A percentile compares a stretch with the other conserved stretches of the same genome.
phyloP scores from a whole-genome alignment of 64 coral and sea anemone genomes.

The Montipora capricornis region DNA sequence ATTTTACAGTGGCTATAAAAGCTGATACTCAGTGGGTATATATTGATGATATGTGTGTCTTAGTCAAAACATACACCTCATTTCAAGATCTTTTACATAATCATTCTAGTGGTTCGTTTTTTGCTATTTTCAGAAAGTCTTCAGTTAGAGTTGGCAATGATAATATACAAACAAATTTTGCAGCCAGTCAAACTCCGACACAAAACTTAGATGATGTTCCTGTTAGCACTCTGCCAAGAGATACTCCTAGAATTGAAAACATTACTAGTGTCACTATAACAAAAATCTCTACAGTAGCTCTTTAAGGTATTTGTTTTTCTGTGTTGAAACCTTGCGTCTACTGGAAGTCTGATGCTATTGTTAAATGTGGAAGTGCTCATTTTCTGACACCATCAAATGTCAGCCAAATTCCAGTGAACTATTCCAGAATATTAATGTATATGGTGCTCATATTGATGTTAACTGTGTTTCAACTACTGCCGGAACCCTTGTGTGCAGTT shows the following conservation, averaged over 20 bases:
- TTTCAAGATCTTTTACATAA: too few relatives aligned
- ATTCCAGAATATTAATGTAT: conserved; percentile 7
- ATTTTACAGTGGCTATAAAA: too few relatives aligned
- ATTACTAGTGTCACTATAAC: neutral
- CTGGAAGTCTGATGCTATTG: neutral
- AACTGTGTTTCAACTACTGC: neutral
- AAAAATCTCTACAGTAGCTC: conserved; percentile 20
- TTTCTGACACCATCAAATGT: neutral
- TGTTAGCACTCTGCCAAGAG: neutral
- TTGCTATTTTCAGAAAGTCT: too few relatives aligned
- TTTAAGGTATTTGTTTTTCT: conserved; percentile 48
- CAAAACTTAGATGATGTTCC: neutral
- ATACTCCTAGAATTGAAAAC: too few relatives aligned
- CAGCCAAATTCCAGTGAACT: neutral
- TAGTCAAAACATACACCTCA: too few relatives aligned
- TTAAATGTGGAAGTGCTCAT: neutral
- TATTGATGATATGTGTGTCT: too few relatives aligned
- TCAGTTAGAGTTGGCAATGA: too few relatives aligned
- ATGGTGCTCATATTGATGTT: conserved; percentile 27
- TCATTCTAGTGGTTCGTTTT: too few relatives aligned
- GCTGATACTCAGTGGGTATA: too few relatives aligned
- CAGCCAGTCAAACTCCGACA: too few relatives aligned
- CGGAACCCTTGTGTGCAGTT: neutral
- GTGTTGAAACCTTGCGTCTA: neutral
- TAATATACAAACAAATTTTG: too few relatives aligned